These are phyloP conservation scores for Dipodomys ordii DNA, from an alignment of 2,113 vertebrate species.

Conservation along the genomic window DNA sequence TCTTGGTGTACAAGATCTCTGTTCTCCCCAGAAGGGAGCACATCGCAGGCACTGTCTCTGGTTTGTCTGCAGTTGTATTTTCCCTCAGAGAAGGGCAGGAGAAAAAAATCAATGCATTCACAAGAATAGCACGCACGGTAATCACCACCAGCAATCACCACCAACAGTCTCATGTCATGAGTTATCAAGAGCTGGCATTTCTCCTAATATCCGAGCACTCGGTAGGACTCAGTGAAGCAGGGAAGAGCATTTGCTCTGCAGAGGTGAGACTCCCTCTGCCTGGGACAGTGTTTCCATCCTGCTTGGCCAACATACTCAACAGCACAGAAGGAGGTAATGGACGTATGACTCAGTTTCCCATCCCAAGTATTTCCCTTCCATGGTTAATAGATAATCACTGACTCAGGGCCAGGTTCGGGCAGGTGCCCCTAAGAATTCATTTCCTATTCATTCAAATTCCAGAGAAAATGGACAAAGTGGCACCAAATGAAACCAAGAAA, in stretches of 20 bases:
- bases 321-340: background rate
- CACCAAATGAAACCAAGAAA: background rate
- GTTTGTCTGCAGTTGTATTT: background rate
- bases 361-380: background rate
- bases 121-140: background rate
- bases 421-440: background rate
- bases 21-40: background rate
- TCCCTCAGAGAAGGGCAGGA: background rate
- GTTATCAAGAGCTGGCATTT: background rate
- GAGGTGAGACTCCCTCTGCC: background rate
- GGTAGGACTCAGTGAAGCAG: rapidly evolving
- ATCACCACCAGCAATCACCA: background rate
- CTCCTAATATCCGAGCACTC: background rate
- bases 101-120: background rate
- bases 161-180: background rate
- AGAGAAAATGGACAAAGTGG: background rate
- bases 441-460: background rate
- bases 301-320: background rate
- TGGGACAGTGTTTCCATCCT: background rate
- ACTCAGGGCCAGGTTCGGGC: background rate
- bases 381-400: background rate
- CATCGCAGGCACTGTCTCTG: background rate
- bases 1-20: rapidly evolving
- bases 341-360: slow-evolving; percentile 5
- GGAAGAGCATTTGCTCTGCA: background rate